Conservation (phyloP, 2,888 invertebrate genomes). For the Allophyes oxyacanthae region DNA sequence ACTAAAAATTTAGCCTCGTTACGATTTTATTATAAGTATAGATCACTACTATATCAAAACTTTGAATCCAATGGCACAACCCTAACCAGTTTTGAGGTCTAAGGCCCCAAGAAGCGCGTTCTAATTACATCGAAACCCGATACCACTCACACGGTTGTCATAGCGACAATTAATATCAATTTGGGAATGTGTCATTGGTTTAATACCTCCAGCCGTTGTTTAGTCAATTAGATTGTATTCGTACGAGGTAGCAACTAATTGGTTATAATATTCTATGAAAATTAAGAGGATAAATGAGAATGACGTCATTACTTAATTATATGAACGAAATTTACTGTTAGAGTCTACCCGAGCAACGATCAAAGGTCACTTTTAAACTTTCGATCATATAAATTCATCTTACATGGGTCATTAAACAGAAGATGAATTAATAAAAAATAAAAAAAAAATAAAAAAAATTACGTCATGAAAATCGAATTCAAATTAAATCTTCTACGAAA, state of each 20-base stretch:
- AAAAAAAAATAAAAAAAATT: no score
- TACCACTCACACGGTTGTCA: slow-evolving; percentile 19
- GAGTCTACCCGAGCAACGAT: no score
- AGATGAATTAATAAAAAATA: slow-evolving; percentile 41
- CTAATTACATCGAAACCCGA: slow-evolving; percentile 24
- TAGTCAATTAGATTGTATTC: slow-evolving; percentile 28
- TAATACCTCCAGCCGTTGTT: slow-evolving; percentile 31
- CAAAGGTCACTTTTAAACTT: slow-evolving; percentile 38
- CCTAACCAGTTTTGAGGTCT: slow-evolving; percentile 4
- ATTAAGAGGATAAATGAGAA: background rate
- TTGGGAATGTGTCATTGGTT: slow-evolving; percentile 24
- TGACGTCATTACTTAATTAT: background rate
- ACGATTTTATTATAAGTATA: no score
- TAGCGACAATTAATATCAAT: slow-evolving; percentile 43
- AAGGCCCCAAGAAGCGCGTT: slow-evolving; percentile 4
- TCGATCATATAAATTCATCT: slow-evolving; percentile 33
- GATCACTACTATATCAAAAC: no score
- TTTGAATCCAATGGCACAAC: background rate
- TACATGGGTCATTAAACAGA: slow-evolving; percentile 37
- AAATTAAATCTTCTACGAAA: slow-evolving; percentile 23
- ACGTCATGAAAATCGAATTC: slow-evolving; percentile 35
- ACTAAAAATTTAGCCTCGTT: no score
- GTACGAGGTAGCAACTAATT: slow-evolving; percentile 23
- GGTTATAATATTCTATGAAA: slow-evolving; percentile 5
- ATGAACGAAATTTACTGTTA: no score